Evolutionary conservation across 2,888 invertebrate genomes (phyloP).

Genomic region (Nemoura dubitans): DNA sequence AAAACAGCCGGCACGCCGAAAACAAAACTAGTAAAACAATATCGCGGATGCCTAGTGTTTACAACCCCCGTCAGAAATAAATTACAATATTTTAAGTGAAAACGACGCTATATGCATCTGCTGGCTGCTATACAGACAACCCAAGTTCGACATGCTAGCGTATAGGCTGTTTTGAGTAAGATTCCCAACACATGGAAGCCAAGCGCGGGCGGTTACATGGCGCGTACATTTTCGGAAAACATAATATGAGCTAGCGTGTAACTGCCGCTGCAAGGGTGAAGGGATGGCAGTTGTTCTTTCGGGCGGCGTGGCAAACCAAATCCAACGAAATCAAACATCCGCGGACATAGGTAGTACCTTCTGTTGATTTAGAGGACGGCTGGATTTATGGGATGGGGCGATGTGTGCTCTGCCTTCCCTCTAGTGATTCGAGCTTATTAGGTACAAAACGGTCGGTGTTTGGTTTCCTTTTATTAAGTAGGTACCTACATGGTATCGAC

Average conservation of each 20-base stretch:
- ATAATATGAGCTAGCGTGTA: neutral
- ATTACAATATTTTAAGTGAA: conserved; percentile 1
- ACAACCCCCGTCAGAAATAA: neutral
- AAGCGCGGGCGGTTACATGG: too few relatives aligned
- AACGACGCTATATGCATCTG: neutral
- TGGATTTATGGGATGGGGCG: neutral
- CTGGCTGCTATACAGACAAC: neutral
- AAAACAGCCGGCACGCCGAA: too few relatives aligned
- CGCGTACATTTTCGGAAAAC: neutral
- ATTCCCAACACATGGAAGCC: neutral
- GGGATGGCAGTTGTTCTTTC: neutral
- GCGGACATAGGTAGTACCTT: neutral
- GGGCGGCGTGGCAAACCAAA: neutral
- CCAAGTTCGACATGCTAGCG: neutral
- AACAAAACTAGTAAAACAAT: too few relatives aligned
- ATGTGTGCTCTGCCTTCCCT: neutral
- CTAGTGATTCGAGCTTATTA: neutral
- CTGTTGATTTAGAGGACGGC: neutral
- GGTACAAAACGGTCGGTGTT: neutral
- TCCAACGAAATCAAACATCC: neutral
- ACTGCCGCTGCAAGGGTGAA: neutral
- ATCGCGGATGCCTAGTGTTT: neutral
- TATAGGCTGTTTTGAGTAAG: neutral
- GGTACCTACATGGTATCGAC: neutral
- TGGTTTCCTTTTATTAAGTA: neutral